Conservation (phyloP, 2,888 invertebrate genomes). For the Cryptophagus acutangulus region DNA sequence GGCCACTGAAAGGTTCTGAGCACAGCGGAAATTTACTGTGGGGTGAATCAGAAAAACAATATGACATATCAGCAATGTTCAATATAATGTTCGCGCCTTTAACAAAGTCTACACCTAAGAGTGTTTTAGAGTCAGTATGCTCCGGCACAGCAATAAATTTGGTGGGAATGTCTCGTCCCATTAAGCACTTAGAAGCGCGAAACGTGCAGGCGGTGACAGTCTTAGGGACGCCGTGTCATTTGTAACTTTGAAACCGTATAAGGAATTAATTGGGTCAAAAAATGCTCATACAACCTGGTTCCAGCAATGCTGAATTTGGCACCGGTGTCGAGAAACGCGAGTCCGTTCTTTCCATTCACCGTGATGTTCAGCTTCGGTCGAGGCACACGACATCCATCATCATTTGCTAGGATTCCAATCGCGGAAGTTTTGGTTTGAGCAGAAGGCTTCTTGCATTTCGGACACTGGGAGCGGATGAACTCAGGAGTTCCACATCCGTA, state of each 20-base stretch:
- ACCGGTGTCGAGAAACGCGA: background rate
- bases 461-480: background rate
- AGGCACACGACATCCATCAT: background rate
- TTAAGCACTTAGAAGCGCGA: background rate
- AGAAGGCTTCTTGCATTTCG: background rate
- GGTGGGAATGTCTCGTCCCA: conserved; percentile 2
- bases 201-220: background rate
- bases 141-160: conserved; percentile 9
- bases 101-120: conserved; percentile 8
- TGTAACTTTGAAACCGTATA: background rate
- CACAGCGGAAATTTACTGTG: background rate
- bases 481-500: conserved; percentile 1
- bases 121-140: too few species aligned
- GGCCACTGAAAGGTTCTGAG: background rate
- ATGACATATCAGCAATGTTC: background rate
- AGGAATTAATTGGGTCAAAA: background rate
- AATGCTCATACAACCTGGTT: background rate
- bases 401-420: conserved; percentile 1
- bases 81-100: conserved; percentile 4
- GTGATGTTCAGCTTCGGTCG: background rate
- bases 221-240: conserved; percentile 1
- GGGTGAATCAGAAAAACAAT: conserved; percentile 1
- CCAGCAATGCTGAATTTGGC: conserved; percentile 1
- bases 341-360: background rate
- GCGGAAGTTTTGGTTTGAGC: background rate